Percentiles rank a stretch among this genome's conserved stretches.
phyloP scores from a whole-genome alignment of 2,113 vertebrate species.

The Melospiza georgiana region DNA sequence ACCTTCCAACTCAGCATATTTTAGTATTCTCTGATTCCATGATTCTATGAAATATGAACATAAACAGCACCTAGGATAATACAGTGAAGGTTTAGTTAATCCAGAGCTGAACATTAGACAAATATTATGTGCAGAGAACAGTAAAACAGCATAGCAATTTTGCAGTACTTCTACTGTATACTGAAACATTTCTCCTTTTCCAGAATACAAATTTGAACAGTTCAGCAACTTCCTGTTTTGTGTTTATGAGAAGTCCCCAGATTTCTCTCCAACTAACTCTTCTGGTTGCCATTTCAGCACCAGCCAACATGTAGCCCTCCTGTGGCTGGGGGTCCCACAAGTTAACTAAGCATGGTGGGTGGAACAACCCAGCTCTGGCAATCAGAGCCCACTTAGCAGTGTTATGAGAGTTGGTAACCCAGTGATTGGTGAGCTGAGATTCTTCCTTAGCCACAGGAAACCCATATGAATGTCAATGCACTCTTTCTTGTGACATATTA shows the following conservation, averaged over 20 bases:
- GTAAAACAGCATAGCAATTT: not conserved
- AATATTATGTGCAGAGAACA: not conserved
- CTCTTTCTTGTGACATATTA: not conserved
- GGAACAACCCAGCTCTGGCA: not conserved
- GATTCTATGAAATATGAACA: not conserved
- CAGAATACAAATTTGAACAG: not conserved
- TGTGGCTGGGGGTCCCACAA: not conserved
- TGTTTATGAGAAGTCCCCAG: not conserved
- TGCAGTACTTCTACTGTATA: not conserved
- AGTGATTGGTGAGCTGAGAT: not conserved
- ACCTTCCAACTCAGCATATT: not conserved
- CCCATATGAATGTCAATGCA: not conserved
- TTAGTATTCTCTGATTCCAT: not conserved
- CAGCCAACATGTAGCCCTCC: not conserved
- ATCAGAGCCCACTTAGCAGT: fast-evolving
- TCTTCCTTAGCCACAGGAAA: not conserved
- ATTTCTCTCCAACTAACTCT: not conserved
- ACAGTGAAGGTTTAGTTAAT: not conserved
- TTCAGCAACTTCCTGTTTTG: not conserved
- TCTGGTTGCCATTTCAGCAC: not conserved
- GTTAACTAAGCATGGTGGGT: not conserved
- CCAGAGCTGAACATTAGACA: not conserved
- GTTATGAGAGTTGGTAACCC: not conserved
- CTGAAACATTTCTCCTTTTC: not conserved
- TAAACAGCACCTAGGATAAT: not conserved